Conservation (phyloP, 2,797 vertebrate species). For the Delichon dasypus region DNA sequence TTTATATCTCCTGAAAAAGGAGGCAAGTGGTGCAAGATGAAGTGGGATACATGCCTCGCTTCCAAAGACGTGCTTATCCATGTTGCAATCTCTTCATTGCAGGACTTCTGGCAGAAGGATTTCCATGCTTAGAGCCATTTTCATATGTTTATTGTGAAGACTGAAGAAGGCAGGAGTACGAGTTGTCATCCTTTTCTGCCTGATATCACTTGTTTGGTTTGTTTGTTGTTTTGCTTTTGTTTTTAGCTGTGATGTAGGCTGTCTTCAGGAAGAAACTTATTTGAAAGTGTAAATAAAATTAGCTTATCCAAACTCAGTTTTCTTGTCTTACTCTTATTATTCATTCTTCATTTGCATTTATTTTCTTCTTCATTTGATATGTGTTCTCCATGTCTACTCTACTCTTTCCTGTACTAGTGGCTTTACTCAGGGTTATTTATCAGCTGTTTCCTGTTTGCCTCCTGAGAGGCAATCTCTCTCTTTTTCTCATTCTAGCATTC, state of each 20-base stretch:
- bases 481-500: slow-evolving; percentile 5
- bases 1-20: background rate
- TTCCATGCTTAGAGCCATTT: background rate
- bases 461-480: background rate
- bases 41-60: background rate
- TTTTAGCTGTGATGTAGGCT: background rate
- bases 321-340: background rate
- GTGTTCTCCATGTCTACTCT: background rate
- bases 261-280: background rate
- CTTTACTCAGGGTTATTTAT: background rate
- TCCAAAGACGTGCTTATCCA: background rate
- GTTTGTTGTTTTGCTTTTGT: background rate
- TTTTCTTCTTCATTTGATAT: background rate
- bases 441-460: background rate
- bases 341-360: background rate
- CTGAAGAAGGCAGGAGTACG: accelerated
- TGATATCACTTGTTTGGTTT: background rate
- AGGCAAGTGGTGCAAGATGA: background rate
- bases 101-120: background rate
- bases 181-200: background rate
- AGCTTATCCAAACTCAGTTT: background rate
- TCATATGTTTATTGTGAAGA: background rate
- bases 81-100: background rate
- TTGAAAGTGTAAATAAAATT: background rate
- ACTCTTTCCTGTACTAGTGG: background rate